These are phyloP conservation scores for Vespertilio murinus DNA, from an alignment of 2,797 vertebrate species.

Conservation along the genomic window DNA sequence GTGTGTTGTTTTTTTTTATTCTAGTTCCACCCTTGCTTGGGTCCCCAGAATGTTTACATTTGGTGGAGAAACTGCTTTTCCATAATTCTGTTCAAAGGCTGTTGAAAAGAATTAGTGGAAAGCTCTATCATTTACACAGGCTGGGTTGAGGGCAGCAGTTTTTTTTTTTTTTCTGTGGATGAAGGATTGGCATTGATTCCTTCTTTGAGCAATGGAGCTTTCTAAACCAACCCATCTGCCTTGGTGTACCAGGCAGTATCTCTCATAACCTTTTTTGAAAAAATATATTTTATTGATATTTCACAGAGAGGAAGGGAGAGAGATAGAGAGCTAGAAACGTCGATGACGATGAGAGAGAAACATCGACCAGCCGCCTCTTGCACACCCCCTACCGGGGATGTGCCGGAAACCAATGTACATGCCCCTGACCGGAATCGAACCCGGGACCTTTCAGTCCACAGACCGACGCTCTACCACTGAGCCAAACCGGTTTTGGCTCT, in stretches of 20 bases:
- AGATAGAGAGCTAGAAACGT: no score
- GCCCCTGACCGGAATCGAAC: no score
- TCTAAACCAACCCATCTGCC: background rate
- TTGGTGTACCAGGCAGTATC: background rate
- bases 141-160: background rate
- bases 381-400: no score
- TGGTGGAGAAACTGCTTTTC: conserved; percentile 47
- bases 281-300: no score
- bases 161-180: conserved; percentile 35
- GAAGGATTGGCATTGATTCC: background rate
- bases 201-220: conserved; percentile 19
- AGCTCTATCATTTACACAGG: background rate
- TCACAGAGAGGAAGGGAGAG: no score
- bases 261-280: background rate
- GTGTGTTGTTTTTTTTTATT: conserved; percentile 60
- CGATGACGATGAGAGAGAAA: no score
- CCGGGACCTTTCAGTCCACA: no score
- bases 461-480: no score
- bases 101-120: conserved; percentile 57
- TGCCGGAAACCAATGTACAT: no score
- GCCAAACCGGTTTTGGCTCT: no score
- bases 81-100: conserved; percentile 47
- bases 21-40: background rate
- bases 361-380: no score
- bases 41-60: conserved; percentile 56